Conservation (phyloP, 2,888 invertebrate species). For the Euzophera pinguis region DNA sequence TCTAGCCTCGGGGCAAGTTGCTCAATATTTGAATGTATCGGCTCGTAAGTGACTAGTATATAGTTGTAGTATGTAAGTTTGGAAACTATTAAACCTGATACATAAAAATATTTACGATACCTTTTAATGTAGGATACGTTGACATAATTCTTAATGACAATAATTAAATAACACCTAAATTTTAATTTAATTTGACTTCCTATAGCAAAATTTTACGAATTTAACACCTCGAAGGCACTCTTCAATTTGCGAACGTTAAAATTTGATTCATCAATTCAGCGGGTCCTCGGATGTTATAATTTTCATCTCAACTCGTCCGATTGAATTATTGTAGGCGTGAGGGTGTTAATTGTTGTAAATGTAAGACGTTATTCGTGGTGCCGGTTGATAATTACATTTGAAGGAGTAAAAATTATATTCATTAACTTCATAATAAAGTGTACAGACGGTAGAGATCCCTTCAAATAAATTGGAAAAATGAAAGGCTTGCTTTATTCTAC, state of each 20-base stretch:
- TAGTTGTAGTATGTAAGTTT: too few relatives aligned
- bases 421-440: too few relatives aligned
- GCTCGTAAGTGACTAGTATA: too few relatives aligned
- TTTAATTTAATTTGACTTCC: conserved; percentile 2
- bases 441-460: too few relatives aligned
- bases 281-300: conserved; percentile 17
- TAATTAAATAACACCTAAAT: conserved; percentile 2
- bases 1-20: too few relatives aligned
- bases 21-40: too few relatives aligned
- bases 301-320: conserved; percentile 18
- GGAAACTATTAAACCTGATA: too few relatives aligned
- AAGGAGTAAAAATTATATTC: conserved; percentile 1
- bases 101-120: too few relatives aligned
- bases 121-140: too few relatives aligned
- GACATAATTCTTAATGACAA: background rate
- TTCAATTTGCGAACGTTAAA: conserved; percentile 14
- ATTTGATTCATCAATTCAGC: conserved; percentile 16
- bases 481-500: too few relatives aligned
- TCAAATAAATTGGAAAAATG: too few relatives aligned
- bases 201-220: conserved; percentile 2
- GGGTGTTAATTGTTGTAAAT: conserved; percentile 23
- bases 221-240: conserved; percentile 12
- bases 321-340: conserved; percentile 25
- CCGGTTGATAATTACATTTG: conserved; percentile 4
- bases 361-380: background rate